Base-by-base conservation (phyloP, 2,113 vertebrate genomes). In the Gobio gobio region DNA sequence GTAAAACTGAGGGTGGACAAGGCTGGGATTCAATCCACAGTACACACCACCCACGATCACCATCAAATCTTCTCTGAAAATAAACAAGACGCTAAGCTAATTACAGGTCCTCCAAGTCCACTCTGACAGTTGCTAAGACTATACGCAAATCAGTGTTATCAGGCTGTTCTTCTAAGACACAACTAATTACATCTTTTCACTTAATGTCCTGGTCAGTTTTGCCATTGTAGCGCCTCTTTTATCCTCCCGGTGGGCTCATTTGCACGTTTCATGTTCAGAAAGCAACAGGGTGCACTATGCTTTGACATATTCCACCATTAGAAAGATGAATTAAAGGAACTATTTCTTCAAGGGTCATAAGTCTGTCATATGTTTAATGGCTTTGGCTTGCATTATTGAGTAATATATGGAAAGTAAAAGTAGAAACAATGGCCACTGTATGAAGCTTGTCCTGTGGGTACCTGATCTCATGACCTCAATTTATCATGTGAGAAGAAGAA, bases 181-280 rank as follows among this genome's bases (percentile, higher is more conserved):
- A 49, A 29, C 80, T 87, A 87, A 89, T 89, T 87, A 85, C 80
- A 89, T 68, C 66, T 83, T 83, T 80, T 80, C 81, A 72, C 70
- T 20, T 80, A 64, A 75, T 73, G 47, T 47, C 51, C 83, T 40
- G 76, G 80, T 85, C 79, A 86, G 64, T 83, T 5, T 83, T 83
- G 47, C 75, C 45, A 49, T 64, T 29, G 12, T 51, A 77, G 61
- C 24, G 24, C 13, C 40, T 76, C 63, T 82, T 61, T 26, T 33
- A 82, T 58, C 9, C 13, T 58, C 64, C 33, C 12, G 20, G 20
- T 47, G 26, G 61, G 29, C 64, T 75, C 64, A 18, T 36, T 79
- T 51, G 54, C 29, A 74, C 7, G 24, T 84, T 79, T 20, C 63
- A 63, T 64, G 20, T 72, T 78, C 16, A 40, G 51, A 83, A 83